These are phyloP conservation scores for Cataglyphis albicans DNA, from an alignment of 2,888 invertebrate genomes.

Conservation along the genomic window DNA sequence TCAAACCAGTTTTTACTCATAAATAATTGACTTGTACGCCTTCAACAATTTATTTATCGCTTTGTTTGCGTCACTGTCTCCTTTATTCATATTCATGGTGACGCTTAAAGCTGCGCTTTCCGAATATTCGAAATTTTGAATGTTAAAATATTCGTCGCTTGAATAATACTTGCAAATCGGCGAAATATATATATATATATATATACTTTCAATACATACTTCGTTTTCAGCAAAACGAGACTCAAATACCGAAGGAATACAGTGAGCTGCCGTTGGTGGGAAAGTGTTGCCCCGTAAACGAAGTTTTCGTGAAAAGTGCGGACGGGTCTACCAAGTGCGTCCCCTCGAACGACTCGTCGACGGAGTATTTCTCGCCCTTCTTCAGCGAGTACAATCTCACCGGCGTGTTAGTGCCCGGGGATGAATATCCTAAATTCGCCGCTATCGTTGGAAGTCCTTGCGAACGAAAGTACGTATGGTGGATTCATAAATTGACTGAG, in stretches of 20 bases:
- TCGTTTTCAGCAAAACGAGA: slow-evolving; percentile 74
- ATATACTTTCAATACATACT: neutral
- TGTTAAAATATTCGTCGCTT: neutral
- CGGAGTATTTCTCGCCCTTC: slow-evolving; percentile 87
- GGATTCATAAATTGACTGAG: neutral
- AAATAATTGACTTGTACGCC: neutral
- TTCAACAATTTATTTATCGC: slow-evolving; percentile 1
- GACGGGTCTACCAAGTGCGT: slow-evolving; percentile 65
- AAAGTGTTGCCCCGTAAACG: slow-evolving; percentile 80
- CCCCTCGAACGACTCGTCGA: slow-evolving; percentile 71
- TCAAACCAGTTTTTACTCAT: neutral
- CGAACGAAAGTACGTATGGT: slow-evolving; percentile 86
- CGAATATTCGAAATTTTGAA: neutral
- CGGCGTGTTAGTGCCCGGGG: slow-evolving; percentile 84
- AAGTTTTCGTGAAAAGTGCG: slow-evolving; percentile 73
- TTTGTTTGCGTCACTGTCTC: neutral
- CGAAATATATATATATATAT: neutral
- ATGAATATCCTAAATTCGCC: slow-evolving; percentile 86
- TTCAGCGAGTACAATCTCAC: slow-evolving; percentile 87
- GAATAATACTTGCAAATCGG: neutral
- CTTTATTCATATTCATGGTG: slow-evolving; percentile 10
- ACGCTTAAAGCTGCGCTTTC: neutral
- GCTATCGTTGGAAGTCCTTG: slow-evolving; percentile 88
- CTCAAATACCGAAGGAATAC: slow-evolving; percentile 68
- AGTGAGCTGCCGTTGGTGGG: slow-evolving; percentile 76